Conservation (phyloP, 2,113 vertebrate genomes). For the Oreamnos americanus region DNA sequence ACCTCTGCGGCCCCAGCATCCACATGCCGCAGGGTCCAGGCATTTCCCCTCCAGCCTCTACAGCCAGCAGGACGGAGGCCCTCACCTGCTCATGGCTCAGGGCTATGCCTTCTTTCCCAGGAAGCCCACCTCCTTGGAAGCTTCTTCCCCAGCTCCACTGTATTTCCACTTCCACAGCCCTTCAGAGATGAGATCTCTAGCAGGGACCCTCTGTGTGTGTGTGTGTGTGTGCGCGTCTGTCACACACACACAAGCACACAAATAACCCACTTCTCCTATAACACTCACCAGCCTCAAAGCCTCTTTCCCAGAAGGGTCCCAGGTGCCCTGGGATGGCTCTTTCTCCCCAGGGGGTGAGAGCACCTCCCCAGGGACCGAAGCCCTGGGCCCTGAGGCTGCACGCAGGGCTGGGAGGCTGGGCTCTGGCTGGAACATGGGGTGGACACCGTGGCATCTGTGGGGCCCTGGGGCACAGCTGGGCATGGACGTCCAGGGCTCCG, state of each 20-base stretch:
- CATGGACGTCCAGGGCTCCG: accelerated
- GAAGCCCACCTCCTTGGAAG: neutral
- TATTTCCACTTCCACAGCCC: too few relatives aligned
- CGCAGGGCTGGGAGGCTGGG: accelerated
- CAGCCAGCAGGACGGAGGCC: neutral
- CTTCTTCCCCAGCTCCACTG: neutral
- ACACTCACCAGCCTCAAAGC: neutral
- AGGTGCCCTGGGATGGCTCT: accelerated
- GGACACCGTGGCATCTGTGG: accelerated
- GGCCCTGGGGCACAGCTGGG: too few relatives aligned
- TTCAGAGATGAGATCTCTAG: neutral
- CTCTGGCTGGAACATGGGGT: accelerated
- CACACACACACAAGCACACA: neutral
- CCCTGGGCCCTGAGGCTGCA: neutral
- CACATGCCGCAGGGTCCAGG: accelerated
- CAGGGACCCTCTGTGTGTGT: too few relatives aligned
- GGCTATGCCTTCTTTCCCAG: neutral
- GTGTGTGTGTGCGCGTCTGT: too few relatives aligned
- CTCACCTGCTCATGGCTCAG: accelerated
- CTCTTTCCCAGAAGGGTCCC: neutral
- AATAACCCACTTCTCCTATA: accelerated
- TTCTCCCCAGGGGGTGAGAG: neutral
- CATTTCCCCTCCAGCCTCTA: too few relatives aligned
- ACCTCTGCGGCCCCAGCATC: accelerated
- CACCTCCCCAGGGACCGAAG: accelerated